These are phyloP conservation scores for Coptodon rendalli DNA, from an alignment of 2,113 vertebrate genomes.

Conservation along the genomic window DNA sequence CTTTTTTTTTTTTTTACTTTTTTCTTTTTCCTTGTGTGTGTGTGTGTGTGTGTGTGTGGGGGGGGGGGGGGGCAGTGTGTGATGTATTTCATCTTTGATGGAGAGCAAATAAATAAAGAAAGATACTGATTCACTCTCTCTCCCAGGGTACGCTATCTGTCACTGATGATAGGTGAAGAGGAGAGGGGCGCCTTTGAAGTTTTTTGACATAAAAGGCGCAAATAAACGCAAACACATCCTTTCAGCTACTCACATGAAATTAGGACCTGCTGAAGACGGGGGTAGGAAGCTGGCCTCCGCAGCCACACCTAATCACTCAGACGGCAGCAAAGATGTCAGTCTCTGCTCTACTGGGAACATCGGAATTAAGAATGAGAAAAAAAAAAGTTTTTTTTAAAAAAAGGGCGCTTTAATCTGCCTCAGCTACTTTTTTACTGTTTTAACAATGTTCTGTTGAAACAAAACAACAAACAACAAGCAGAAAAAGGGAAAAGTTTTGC, in stretches of 20 bases:
- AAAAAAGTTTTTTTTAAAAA: not conserved
- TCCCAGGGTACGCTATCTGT: constrained; percentile 68
- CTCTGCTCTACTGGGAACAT: constrained; percentile 57
- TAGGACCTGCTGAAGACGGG: constrained; percentile 55
- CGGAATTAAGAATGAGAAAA: constrained; percentile 50
- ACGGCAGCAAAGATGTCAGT: constrained; percentile 63
- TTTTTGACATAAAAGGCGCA: constrained; percentile 74
- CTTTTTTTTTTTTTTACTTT: too few species aligned
- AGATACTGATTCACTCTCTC: constrained; percentile 47
- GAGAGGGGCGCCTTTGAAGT: constrained; percentile 72
- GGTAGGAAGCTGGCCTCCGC: constrained; percentile 64
- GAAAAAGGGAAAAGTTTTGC: constrained; percentile 45
- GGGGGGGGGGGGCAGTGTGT: not conserved
- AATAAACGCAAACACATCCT: constrained; percentile 74
- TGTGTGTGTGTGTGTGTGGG: too few species aligned
- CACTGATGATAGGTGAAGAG: constrained; percentile 69
- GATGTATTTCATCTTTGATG: constrained; percentile 58
- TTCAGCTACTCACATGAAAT: constrained; percentile 75
- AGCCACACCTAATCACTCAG: constrained; percentile 77
- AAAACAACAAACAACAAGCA: constrained; percentile 57
- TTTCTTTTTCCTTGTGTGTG: too few species aligned
- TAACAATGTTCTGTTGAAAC: constrained; percentile 48
- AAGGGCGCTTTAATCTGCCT: constrained; percentile 69
- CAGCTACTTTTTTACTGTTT: constrained; percentile 58
- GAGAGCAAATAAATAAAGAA: constrained; percentile 69